phyloP scores from a whole-genome alignment of 2,888 invertebrate species.

The Girardia tigrina region DNA sequence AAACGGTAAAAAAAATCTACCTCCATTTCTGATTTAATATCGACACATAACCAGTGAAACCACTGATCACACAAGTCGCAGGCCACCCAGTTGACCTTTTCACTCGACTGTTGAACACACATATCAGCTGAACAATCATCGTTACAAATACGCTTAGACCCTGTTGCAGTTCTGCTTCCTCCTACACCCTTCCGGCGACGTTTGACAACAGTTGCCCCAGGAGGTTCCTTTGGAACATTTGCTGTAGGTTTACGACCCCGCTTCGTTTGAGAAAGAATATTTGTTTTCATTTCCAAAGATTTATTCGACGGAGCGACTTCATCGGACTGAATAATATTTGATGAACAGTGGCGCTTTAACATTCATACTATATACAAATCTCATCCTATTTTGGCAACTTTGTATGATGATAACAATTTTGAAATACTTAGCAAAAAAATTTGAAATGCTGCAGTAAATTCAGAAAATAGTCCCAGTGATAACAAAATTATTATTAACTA shows the following conservation, averaged over 20 bases:
- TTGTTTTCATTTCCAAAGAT: background rate
- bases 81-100: constrained; percentile 1
- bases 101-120: constrained; percentile 18
- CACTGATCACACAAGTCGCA: constrained; percentile 6
- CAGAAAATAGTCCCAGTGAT: too few relatives aligned
- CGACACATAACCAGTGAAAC: constrained; percentile 2
- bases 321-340: too few relatives aligned
- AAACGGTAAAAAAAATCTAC: too few relatives aligned
- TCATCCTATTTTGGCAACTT: too few relatives aligned
- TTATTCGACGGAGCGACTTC: background rate
- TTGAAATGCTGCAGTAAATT: too few relatives aligned
- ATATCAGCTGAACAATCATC: constrained; percentile 19
- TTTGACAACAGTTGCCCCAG: background rate
- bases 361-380: too few relatives aligned
- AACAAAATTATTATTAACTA: too few relatives aligned
- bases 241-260: background rate
- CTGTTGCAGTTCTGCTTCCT: background rate
- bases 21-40: constrained; percentile 17
- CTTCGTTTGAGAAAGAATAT: background rate
- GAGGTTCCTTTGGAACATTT: background rate
- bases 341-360: too few relatives aligned
- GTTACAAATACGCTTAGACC: background rate
- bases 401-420: too few relatives aligned
- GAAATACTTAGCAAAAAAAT: too few relatives aligned
- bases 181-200: background rate